Conservation (phyloP, 23 tunicate species). For the Oikopleura albicans region DNA sequence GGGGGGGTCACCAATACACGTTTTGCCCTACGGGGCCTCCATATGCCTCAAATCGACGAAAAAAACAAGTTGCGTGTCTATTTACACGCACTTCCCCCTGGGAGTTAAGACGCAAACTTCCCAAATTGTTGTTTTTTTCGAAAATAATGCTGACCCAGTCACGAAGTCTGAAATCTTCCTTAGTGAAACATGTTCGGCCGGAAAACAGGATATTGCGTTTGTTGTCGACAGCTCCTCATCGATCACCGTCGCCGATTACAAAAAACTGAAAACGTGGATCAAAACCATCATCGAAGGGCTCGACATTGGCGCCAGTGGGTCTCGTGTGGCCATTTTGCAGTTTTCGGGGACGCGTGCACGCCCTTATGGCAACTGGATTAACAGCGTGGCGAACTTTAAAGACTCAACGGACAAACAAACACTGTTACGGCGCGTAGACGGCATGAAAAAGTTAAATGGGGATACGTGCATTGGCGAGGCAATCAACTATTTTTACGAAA, state of each 20-base stretch:
- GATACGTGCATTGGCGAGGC: slow-evolving; percentile 15
- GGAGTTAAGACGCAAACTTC: too few species aligned
- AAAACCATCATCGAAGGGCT: background rate
- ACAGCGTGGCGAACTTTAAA: background rate
- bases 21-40: too few species aligned
- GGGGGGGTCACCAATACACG: too few species aligned
- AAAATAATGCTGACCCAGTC: too few species aligned
- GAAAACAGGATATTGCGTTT: background rate
- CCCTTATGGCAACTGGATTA: background rate
- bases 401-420: background rate
- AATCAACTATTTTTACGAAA: background rate
- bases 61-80: too few species aligned
- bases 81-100: too few species aligned
- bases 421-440: background rate
- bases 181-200: background rate
- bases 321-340: background rate
- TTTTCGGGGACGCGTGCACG: background rate
- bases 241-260: background rate
- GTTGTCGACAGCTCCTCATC: slow-evolving; percentile 10
- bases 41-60: too few species aligned
- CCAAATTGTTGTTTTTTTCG: too few species aligned
- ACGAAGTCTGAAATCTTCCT: too few species aligned
- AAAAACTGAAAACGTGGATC: slow-evolving; percentile 1
- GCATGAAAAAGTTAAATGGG: slow-evolving; percentile 3
- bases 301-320: background rate